Base-by-base conservation (phyloP, 2,888 invertebrate genomes). In the Leptopilina drosophilae region DNA sequence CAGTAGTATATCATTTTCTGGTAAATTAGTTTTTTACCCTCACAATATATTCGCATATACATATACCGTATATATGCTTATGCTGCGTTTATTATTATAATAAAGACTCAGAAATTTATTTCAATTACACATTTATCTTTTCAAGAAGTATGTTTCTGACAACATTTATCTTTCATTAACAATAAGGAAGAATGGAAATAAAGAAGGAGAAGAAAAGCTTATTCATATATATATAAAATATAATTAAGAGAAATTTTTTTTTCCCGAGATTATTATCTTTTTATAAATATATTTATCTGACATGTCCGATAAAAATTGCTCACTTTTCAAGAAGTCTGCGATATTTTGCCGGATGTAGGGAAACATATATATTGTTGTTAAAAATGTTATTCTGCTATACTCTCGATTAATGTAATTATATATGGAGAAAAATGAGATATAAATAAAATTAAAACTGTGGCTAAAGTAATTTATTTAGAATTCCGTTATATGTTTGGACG, bases 341-440 rank as follows among this genome's bases (percentile, higher is more conserved):
- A 69, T 49, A 20, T 14, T 33, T 33, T 20, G 53, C 53, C 69
- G 53, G 69, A 53, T 69, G 49, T 53, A 69, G 0, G 53, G 49
- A 69, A 69, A 53, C 49, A 69, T 26, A 53, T 33, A 33, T 33
- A 33, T 33, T 33, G 26, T 69, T 15, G 2, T 42, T 66, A n/a
- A 12, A 9, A 33, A 66, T 9, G 15, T 7, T 42, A 66, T 66
- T 33, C 4, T 42, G 3, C 11, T 46, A 11, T 46, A 49, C 20
- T 33, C 69, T 20, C 26, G 69, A 53, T 69, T 49, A 46, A 9
- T 26, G 33, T n/a, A 33, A 73, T 73, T 73, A 73, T 73, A 73
- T 14, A 4, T 42, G 42, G 42, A 56, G 26, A 73, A 26, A 73
- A 73, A 9, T 14, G 59, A n/a, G 49, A 33, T 7, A 56, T 69